Base-by-base conservation (phyloP, 2,797 vertebrate species). In the Margarornis squamiger region DNA sequence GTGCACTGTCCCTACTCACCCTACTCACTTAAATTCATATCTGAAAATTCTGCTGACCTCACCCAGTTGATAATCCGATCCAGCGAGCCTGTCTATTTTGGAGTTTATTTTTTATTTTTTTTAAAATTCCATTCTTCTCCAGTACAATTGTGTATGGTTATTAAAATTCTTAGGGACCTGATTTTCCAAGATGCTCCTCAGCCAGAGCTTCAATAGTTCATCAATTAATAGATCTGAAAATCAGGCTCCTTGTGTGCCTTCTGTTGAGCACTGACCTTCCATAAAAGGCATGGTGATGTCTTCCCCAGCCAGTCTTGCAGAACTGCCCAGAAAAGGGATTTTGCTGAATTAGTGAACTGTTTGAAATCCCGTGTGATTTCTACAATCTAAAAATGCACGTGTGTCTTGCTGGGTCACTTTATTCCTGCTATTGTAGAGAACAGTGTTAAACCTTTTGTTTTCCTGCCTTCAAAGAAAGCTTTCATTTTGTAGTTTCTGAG, bases 1-100 rank as follows among this genome's bases (percentile, higher is more conserved):
- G 43, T 16, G 16, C 34, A 46, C 17, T 0, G 0, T 58, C n/a
- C n/a, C n/a, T n/a, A n/a, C n/a, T n/a, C n/a, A n/a, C 10, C 10
- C 26, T 78, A 20, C 30, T 41, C 32, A 32, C 3, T 79, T 83
- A 43, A 74, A 67, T 76, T 85, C 0, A 0, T 41, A n/a, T 43
- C 52, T 81, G 70, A 72, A 84, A 84, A 54, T 73, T 58, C 55
- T 82, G 14, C 67, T 89, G 63, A 39, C 16, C 4, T 77, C 38
- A 21, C 7, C 8, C 26, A 66, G 21, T 38, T 48, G 12, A 13
- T 86, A 62, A 86, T 65, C 67, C 9, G 24, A 5, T 90, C 77
- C 54, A 65, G 54, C 38, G 71, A 54, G 12, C 14, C 4, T 36
- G 14, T 34, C 30, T 75, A 5, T 51, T 92, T 55, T 10, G 22